Conservation (phyloP, 2,888 invertebrate genomes). For the Pantelozetes paolii region DNA sequence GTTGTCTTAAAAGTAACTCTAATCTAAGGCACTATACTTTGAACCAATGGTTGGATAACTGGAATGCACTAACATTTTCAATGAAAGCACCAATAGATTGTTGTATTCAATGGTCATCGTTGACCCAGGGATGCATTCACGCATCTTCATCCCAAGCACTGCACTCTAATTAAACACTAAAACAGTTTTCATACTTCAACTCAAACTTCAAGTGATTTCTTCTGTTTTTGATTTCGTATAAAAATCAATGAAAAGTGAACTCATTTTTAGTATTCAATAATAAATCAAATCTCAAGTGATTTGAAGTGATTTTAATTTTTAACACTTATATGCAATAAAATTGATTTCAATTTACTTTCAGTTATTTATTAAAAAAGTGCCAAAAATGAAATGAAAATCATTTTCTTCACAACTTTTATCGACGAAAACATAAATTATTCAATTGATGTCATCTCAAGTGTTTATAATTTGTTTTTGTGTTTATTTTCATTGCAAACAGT, state of each 20-base stretch:
- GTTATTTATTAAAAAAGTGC: not conserved
- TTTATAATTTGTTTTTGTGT: not conserved
- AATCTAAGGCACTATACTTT: not conserved
- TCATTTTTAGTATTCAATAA: too few species aligned
- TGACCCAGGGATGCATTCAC: not conserved
- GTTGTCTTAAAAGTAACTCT: slow-evolving; percentile 19
- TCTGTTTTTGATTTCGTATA: not conserved
- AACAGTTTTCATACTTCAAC: not conserved
- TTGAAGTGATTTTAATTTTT: not conserved
- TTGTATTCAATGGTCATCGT: slow-evolving; percentile 3
- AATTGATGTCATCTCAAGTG: not conserved
- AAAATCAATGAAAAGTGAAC: not conserved
- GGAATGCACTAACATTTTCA: slow-evolving; percentile 16
- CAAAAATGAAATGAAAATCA: not conserved
- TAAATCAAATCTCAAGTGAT: too few species aligned
- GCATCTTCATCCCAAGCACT: slow-evolving; percentile 10
- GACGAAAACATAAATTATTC: not conserved
- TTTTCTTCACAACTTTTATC: not conserved
- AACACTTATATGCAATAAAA: not conserved
- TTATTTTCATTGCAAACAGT: not conserved
- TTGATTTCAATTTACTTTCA: not conserved
- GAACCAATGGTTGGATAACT: slow-evolving; percentile 15
- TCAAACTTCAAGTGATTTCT: not conserved
- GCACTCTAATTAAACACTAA: not conserved
- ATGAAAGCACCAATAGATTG: slow-evolving; percentile 8